Conservation (phyloP, 2,888 invertebrate species). For the Exocentrus adspersus region DNA sequence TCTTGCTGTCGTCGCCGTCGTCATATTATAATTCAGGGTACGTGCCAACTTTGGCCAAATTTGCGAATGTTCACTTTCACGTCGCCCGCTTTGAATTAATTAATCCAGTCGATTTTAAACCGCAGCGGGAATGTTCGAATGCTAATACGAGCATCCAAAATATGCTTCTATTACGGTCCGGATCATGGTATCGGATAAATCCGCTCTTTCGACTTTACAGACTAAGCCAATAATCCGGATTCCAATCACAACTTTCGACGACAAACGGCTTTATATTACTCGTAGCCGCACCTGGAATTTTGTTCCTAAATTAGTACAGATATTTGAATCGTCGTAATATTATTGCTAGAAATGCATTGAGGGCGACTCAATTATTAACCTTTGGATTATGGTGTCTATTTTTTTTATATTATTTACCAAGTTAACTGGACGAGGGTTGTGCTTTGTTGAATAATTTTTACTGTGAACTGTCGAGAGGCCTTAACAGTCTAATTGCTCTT, state of each 20-base stretch:
- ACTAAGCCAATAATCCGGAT: slow-evolving; percentile 14
- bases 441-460: no score
- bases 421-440: no score
- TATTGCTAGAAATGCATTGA: no score
- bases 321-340: not conserved
- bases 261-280: slow-evolving; percentile 11
- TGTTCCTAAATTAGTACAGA: not conserved
- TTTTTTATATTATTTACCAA: no score
- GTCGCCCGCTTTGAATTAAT: not conserved
- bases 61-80: not conserved
- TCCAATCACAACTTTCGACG: slow-evolving; percentile 1
- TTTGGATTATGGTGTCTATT: no score
- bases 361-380: no score
- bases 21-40: not conserved
- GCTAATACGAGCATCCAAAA: slow-evolving; percentile 9
- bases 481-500: slow-evolving; percentile 3
- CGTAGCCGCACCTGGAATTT: slow-evolving; percentile 7
- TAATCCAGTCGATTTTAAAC: slow-evolving; percentile 13
- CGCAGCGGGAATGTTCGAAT: slow-evolving; percentile 1
- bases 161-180: slow-evolving; percentile 9
- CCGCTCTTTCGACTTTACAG: slow-evolving; percentile 6
- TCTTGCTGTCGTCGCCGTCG: no score
- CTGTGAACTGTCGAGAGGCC: no score
- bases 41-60: not conserved
- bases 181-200: slow-evolving; percentile 9